Percentiles rank a stretch among this genome's conserved stretches.
Evolutionary conservation across 1,140 invertebrate genomes (phyloP).

Genomic region (Microvelia longipes): DNA sequence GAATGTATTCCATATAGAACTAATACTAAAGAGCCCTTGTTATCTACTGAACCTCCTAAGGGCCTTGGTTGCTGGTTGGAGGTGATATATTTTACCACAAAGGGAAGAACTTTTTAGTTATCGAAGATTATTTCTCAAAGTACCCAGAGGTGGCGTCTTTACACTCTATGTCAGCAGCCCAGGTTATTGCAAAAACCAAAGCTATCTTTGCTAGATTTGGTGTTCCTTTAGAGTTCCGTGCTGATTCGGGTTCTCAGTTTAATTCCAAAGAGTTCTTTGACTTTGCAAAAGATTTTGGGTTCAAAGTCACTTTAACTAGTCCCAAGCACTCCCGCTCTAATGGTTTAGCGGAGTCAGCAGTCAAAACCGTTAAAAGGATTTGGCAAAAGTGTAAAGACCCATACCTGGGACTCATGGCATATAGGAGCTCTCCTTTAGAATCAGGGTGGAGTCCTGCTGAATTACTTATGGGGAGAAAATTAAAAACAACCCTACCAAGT

Average conservation of each 20-base stretch:
- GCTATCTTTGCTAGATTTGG: background rate
- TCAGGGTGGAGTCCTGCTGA: background rate
- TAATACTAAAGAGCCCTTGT: background rate
- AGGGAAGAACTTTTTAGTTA: background rate
- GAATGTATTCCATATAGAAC: background rate
- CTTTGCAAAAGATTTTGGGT: background rate
- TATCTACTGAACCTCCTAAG: background rate
- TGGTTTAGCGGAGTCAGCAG: background rate
- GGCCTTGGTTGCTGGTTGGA: background rate
- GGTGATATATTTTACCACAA: background rate
- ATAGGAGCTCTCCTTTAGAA: background rate
- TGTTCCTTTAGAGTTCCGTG: background rate
- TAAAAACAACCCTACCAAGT: background rate
- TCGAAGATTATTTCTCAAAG: background rate
- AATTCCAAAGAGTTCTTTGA: background rate
- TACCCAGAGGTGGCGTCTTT: background rate
- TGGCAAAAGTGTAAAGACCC: background rate
- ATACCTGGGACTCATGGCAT: background rate
- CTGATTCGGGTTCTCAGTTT: background rate
- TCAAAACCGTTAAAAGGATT: background rate
- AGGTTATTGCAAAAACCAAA: background rate
- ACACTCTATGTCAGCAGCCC: background rate
- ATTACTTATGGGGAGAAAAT: background rate
- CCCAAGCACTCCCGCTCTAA: background rate
- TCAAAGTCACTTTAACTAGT: background rate